Percentiles rank a stretch among this genome's conserved stretches.
Conservation (phyloP, 2,113 vertebrate species). For the Ictidomys tridecemlineatus region DNA sequence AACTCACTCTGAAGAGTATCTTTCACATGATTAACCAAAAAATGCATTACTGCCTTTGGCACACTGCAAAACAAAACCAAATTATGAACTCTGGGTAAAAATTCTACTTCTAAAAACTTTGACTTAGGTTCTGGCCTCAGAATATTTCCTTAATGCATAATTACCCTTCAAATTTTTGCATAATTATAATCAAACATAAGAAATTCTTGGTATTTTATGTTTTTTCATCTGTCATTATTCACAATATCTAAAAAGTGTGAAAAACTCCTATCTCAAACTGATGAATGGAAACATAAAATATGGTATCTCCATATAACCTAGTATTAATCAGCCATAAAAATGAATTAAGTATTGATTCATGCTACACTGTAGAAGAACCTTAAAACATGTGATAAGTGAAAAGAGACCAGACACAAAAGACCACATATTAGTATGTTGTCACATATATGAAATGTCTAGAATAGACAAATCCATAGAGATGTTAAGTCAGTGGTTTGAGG, state of each 20-base stretch:
- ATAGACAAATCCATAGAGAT: neutral
- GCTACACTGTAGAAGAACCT: neutral
- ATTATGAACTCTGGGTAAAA: neutral
- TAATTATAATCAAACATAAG: neutral
- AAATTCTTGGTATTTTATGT: neutral
- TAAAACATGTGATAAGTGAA: neutral
- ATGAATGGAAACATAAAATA: neutral
- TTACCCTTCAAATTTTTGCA: neutral
- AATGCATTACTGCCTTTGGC: constrained; percentile 99
- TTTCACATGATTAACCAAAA: constrained; percentile 98
- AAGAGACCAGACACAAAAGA: neutral
- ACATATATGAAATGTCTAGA: neutral
- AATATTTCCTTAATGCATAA: constrained; percentile 23
- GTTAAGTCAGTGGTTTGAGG: neutral
- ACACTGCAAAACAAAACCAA: constrained; percentile 90
- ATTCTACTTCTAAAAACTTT: neutral
- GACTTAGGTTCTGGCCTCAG: neutral
- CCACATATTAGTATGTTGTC: neutral
- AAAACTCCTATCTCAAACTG: neutral
- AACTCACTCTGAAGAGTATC: constrained; percentile 98
- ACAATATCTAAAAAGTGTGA: neutral
- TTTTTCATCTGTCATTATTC: neutral
- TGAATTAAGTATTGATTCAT: neutral
- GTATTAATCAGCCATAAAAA: neutral
- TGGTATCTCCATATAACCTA: neutral